Percentiles rank a stretch among this genome's conserved stretches.
Conservation (phyloP, 1,140 invertebrate species). For the Melipona quadrifasciata region DNA sequence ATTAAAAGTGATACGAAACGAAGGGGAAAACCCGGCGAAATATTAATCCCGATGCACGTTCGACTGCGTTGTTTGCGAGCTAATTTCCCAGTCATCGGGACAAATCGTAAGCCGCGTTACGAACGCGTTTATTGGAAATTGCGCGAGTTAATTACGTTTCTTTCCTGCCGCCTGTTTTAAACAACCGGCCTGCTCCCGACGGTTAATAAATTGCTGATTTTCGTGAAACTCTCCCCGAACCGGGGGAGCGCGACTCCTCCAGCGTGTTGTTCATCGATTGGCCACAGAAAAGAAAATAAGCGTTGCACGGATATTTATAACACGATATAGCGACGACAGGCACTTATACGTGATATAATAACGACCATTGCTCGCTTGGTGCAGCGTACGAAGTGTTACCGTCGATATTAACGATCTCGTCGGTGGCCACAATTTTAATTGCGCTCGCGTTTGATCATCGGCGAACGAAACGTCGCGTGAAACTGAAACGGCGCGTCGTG, state of each 20-base stretch:
- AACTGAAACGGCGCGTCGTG: background rate
- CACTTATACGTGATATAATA: background rate
- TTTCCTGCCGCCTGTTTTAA: background rate
- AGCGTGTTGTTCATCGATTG: background rate
- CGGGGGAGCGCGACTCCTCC: too few relatives aligned
- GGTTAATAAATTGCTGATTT: background rate
- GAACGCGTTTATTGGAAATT: background rate
- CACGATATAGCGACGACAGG: too few relatives aligned
- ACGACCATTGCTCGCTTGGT: background rate
- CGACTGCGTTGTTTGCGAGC: background rate
- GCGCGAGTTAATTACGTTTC: background rate
- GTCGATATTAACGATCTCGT: background rate
- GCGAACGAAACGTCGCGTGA: background rate
- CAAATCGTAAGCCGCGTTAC: background rate
- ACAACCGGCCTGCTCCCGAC: background rate
- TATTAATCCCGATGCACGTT: background rate
- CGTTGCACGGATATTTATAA: background rate
- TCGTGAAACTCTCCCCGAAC: background rate
- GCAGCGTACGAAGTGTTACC: too few relatives aligned
- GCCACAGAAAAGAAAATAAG: background rate
- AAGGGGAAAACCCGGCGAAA: background rate
- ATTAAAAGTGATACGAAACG: background rate
- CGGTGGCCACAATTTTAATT: background rate
- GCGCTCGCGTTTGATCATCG: background rate
- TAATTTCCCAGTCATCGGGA: background rate